Base-by-base conservation (phyloP, 1,140 invertebrate species). In the Drosophila bifasciata region DNA sequence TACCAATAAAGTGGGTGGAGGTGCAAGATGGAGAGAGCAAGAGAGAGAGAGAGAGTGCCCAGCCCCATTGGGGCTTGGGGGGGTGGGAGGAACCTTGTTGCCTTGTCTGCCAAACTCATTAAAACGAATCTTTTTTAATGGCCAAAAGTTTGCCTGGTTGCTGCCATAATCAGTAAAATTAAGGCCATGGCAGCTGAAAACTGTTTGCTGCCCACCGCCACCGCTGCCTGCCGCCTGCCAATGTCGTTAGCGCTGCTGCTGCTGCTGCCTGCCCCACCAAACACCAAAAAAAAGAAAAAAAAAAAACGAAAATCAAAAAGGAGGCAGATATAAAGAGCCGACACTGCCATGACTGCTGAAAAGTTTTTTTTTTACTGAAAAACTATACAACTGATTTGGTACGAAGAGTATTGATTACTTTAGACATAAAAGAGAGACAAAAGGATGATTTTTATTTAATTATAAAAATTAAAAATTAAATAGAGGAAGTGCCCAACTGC, bases 121-220 rank as follows among this genome's bases (percentile, higher is more conserved):
- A 85, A 85, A 85, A 85, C 77, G 81, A 85, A 86, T 85, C 81
- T 85, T 85, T 75, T 85, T 85, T 85, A 85, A 85, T 85, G 81
- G 81, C 75, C 81, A 86, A 85, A 85, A 85, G 77, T 85, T 85
- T 85, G 81, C 62, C 48, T 53, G 56, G 66, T 58, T 79, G 66
- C 72, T 79, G 80, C 77, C 81, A 85, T 85, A 85, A 85, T 85
- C 81, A 85, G 81, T 86, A 64, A 85, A 85, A 85, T 85, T 85
- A 85, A 85, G 81, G 81, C 81, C 81, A 76, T 74, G 72, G 53
- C 81, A 85, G 76, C 79, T 70, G 74, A 69, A 68, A 76, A 79
- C 76, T 74, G 70, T 60, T 57, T 79, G 71, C 49, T 76, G 61
- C 76, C 50, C 28, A 9, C 11, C 32, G 8, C n/a, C n/a, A 3